Evolutionary conservation across 2,113 vertebrate genomes (phyloP).

Genomic region (Lampris megalopsis): DNA sequence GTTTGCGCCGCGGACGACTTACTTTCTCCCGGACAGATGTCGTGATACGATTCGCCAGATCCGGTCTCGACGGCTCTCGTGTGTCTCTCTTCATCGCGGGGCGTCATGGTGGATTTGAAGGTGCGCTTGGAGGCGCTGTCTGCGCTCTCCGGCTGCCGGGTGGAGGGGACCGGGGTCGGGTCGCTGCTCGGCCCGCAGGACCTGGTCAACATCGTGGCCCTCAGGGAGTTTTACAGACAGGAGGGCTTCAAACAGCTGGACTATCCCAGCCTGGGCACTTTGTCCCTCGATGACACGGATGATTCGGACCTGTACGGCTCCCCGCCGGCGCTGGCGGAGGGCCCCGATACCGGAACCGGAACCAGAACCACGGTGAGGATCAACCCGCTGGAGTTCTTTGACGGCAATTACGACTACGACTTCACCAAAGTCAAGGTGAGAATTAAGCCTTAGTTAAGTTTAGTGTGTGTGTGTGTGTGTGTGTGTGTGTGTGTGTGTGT

Average conservation of each 20-base stretch:
- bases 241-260: conserved; percentile 62
- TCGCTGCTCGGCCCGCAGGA: conserved; percentile 59
- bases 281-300: conserved; percentile 50
- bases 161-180: conserved; percentile 3
- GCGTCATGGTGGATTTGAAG: conserved; percentile 18
- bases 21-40: too few species aligned
- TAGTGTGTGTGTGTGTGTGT: neutral
- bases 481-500: neutral
- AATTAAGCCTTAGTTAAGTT: neutral
- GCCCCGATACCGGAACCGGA: neutral
- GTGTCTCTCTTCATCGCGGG: neutral
- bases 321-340: conserved; percentile 6
- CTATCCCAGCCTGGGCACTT: conserved; percentile 52
- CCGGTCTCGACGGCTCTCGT: too few species aligned
- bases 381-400: conserved; percentile 59
- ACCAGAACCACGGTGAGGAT: neutral
- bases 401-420: conserved; percentile 61
- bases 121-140: conserved; percentile 64
- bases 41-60: too few species aligned
- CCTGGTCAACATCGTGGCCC: conserved; percentile 65
- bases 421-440: conserved; percentile 66
- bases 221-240: conserved; percentile 67
- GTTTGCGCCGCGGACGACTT: too few species aligned
- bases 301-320: conserved; percentile 51
- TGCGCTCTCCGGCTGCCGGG: conserved; percentile 44